Base-by-base conservation (phyloP, 2,113 vertebrate genomes). In the Dermatemys mawii region DNA sequence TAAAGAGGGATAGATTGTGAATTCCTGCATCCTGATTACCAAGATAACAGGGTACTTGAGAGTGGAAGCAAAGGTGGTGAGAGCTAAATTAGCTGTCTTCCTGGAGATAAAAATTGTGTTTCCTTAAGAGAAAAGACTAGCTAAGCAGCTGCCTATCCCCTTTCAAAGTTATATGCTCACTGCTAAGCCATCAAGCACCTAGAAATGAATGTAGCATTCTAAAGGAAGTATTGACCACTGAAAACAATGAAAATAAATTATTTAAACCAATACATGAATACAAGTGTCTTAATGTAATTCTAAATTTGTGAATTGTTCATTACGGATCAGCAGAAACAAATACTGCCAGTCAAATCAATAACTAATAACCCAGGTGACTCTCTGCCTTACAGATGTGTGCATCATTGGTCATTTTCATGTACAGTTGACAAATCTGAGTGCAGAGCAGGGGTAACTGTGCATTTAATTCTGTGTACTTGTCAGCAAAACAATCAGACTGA, bases 1-100 rank as follows among this genome's bases (percentile, higher is more conserved):
- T 97, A 95, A 96, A 97, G 89, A 92, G 48, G 87, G 50, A 86
- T 87, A 57, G 88, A 93, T 51, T 84, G 88, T 84, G 92, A 96
- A 95, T 89, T 95, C 96, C 94, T 96, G 89, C 94, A 95, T 95
- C 94, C 97, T 97, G 96, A 98, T 96, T 93, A 95, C 93, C 91
- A 67, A 91, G 97, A 96, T 98, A 98, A 98, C 96, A 83, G 92
- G 88, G 85, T 86, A 95, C 91, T 97, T 96, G 95, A 87, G 93
- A 90, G 76, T 93, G 96, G 93, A 96, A 95, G 88, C 55, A 96
- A 88, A 96, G 92, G 92, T 87, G 96, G 41, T 84, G 84, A 94
- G 89, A 94, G 92, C 91, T 93, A 96, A 96, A 93, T 97, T 89
- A 94, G 89, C 86, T 95, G 88, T 90, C 92, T 91, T n/a, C 38